Base-by-base conservation (phyloP, 2,888 invertebrate genomes). In the Tuberolachnus salignus region DNA sequence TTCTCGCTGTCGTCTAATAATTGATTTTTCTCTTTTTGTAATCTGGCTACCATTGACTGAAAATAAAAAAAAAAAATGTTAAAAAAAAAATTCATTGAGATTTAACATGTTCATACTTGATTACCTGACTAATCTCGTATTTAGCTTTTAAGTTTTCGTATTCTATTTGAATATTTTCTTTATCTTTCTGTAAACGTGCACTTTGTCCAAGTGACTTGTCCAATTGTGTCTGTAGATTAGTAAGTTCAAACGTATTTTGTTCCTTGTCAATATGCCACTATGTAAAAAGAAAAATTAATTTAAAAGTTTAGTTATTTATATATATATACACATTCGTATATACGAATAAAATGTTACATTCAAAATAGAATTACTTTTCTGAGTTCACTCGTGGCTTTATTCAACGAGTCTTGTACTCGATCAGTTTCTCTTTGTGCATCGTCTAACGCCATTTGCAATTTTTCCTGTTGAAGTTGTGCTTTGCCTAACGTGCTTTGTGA, bases 391-490 rank as follows among this genome's bases (percentile, higher is more conserved):
- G 91, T 90, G 66, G 92, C 88, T 86, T 95, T 94, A 86, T 95
- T 95, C 82, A 94, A 87, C 84, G 92, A 92, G 85, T 95, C 95
- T 86, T 95, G 95, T 75, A 95, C 87, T 84, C 95, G 93, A 86
- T 96, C 95, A 73, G 93, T 91, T 85, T 95, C 95, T 75, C 92
- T 93, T 86, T 96, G 95, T 23, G 94, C 93, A 84, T 94, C 92
- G 86, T 96, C 96, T 83, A 95, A 88, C 14, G 92, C 88, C 82
- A 93, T 93, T 86, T 96, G 95, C 74, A 95, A 87, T 86, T 96
- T 96, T 87, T 96, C 96, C 85, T 94, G 94, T 85, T 94, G 94
- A 80, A 94, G 87, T 86, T 96, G 95, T 81, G 94, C 92, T 87
- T 95, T 96, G 85, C 94, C 94, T 80, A 95, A 90, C 69, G 94